phyloP scores from a whole-genome alignment of 30 jellyfish, hydroid and myxozoan species.

The Turritopsis dohrnii region DNA sequence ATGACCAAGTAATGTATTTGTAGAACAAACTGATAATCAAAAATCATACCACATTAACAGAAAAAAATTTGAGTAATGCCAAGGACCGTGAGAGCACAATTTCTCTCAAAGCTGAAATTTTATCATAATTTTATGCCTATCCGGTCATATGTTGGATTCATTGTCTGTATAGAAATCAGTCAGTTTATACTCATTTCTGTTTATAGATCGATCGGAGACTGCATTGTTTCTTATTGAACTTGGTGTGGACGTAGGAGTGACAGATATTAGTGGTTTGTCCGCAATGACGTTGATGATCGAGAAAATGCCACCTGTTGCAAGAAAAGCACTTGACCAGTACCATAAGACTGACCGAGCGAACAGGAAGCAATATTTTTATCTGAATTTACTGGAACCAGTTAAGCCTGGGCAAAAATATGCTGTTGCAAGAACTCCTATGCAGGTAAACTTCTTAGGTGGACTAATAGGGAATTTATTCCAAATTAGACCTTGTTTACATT shows the following conservation, averaged over 20 bases:
- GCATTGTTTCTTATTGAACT: constrained; percentile 62
- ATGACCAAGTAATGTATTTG: too few species aligned
- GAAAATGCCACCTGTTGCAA: constrained; percentile 95
- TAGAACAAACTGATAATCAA: too few species aligned
- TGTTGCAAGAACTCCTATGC: constrained; percentile 72
- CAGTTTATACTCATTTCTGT: neutral
- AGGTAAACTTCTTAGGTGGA: too few species aligned
- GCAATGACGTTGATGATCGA: constrained; percentile 75
- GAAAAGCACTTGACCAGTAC: constrained; percentile 64
- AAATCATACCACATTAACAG: too few species aligned
- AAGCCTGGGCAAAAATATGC: constrained; percentile 45
- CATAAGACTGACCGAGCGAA: constrained; percentile 85
- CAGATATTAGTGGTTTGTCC: constrained; percentile 77
- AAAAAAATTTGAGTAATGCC: too few species aligned
- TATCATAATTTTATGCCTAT: neutral
- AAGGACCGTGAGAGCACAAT: too few species aligned
- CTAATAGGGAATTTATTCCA: too few species aligned
- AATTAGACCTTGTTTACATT: too few species aligned
- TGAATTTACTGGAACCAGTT: constrained; percentile 65
- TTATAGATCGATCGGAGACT: constrained; percentile 92
- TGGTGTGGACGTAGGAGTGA: constrained; percentile 84
- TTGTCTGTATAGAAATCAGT: too few species aligned
- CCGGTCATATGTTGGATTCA: neutral
- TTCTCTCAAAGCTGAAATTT: too few species aligned
- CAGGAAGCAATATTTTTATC: constrained; percentile 70